Evolutionary conservation across 1,140 invertebrate genomes (phyloP).

Genomic region (Pseudachorutes palmiensis): DNA sequence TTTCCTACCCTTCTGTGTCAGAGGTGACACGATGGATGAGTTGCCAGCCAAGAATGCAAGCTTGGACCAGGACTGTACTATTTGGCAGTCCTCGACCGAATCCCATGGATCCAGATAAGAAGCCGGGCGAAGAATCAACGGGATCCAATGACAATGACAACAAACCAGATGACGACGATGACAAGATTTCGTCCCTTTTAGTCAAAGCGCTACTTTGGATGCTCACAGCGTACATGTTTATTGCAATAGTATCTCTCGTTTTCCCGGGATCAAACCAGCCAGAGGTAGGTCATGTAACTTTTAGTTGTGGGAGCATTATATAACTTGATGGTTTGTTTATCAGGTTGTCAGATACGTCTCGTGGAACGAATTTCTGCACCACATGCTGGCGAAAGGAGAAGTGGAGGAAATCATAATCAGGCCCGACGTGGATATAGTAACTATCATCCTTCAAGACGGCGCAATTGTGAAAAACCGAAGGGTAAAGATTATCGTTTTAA

Average conservation of each 20-base stretch:
- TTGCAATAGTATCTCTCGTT: slow-evolving; percentile 58
- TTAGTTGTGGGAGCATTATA: no score
- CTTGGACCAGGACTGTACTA: background rate
- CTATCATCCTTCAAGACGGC: slow-evolving; percentile 58
- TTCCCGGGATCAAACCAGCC: slow-evolving; percentile 63
- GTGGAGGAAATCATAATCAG: slow-evolving; percentile 76
- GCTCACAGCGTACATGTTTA: slow-evolving; percentile 61
- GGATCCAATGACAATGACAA: slow-evolving; percentile 22
- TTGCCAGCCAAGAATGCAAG: background rate
- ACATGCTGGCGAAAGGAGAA: slow-evolving; percentile 86
- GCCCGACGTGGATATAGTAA: slow-evolving; percentile 72
- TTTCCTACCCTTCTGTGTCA: background rate
- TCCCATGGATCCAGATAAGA: background rate
- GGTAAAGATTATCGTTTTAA: slow-evolving; percentile 7
- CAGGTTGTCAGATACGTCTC: slow-evolving; percentile 60
- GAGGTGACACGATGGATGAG: background rate
- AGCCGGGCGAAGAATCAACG: slow-evolving; percentile 14
- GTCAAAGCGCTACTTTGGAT: slow-evolving; percentile 67
- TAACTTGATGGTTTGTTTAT: slow-evolving; percentile 9
- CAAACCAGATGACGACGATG: slow-evolving; percentile 46
- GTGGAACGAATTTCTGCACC: slow-evolving; percentile 91
- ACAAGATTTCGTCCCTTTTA: slow-evolving; percentile 58
- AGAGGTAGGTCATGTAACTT: slow-evolving; percentile 48
- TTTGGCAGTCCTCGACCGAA: background rate
- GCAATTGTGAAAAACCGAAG: slow-evolving; percentile 28